phyloP scores from a whole-genome alignment of 2,113 vertebrate species.

The Nycticebus coucang region DNA sequence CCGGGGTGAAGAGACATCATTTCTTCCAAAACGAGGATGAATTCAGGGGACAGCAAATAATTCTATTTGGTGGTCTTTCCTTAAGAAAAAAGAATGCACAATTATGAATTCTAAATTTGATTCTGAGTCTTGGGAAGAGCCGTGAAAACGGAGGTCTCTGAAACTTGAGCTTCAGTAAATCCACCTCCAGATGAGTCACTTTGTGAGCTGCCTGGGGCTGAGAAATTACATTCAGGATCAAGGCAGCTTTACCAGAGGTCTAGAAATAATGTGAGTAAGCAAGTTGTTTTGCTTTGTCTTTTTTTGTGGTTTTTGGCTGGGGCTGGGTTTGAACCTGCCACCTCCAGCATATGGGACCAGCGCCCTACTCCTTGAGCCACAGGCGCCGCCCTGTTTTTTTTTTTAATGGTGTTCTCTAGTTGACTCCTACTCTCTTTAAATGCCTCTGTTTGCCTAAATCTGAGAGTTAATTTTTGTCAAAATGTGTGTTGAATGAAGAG shows the following conservation, averaged over 20 bases:
- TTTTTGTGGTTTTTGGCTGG: no score
- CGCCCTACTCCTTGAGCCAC: no score
- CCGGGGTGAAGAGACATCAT: not conserved
- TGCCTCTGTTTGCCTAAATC: not conserved
- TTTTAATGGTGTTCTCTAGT: not conserved
- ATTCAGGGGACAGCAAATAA: not conserved
- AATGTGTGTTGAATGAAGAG: not conserved
- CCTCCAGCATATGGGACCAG: no score
- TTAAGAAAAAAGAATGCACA: not conserved
- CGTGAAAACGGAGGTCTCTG: not conserved
- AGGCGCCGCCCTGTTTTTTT: no score
- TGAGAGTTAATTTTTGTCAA: not conserved
- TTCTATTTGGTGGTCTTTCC: not conserved
- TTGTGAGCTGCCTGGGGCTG: not conserved
- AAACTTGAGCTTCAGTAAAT: not conserved
- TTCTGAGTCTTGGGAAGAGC: not conserved
- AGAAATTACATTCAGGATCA: not conserved
- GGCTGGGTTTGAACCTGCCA: no score
- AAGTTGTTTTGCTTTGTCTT: not conserved
- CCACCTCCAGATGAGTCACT: not conserved
- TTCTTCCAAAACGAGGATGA: not conserved
- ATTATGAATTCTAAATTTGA: not conserved
- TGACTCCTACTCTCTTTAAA: not conserved
- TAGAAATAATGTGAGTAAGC: not conserved
- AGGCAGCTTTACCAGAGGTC: not conserved